Percentiles rank a stretch among this genome's conserved stretches.
These are phyloP conservation scores for Chymomyza procnemis DNA, from an alignment of 2,888 invertebrate species.

Conservation along the genomic window DNA sequence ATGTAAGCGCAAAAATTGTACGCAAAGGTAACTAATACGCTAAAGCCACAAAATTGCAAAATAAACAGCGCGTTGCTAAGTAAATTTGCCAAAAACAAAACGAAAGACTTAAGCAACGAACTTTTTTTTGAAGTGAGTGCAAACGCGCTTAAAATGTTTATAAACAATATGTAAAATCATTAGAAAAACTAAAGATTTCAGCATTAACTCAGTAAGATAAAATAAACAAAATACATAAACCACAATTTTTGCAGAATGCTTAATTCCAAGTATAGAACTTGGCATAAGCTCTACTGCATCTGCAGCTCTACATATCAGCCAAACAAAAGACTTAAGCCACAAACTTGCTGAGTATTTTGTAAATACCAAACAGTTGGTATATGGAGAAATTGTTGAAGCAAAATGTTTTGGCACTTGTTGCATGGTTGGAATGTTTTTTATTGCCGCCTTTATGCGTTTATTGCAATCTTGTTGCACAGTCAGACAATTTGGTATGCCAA, in stretches of 20 bases:
- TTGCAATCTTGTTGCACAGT: background rate
- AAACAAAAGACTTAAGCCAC: conserved; percentile 49
- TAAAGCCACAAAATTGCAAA: too few relatives aligned
- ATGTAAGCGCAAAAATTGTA: too few relatives aligned
- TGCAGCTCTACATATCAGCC: background rate
- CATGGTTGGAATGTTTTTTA: background rate
- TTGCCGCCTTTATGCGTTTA: background rate
- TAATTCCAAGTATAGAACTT: background rate
- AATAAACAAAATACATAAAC: conserved; percentile 47
- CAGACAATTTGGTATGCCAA: background rate
- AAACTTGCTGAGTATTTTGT: conserved; percentile 34
- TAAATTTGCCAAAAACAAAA: too few relatives aligned
- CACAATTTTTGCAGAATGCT: conserved; percentile 35
- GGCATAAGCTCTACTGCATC: background rate
- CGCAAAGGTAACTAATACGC: too few relatives aligned
- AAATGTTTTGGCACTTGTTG: conserved; percentile 1
- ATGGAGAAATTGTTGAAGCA: background rate
- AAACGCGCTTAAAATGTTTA: too few relatives aligned
- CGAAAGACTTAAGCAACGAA: too few relatives aligned
- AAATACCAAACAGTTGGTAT: background rate
- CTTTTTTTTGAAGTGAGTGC: too few relatives aligned
- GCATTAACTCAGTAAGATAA: too few relatives aligned
- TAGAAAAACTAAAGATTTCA: too few relatives aligned
- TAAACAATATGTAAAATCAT: too few relatives aligned
- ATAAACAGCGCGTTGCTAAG: too few relatives aligned